Evolutionary conservation across 2,113 vertebrate species (phyloP).

Genomic region (Aythya baeri): DNA sequence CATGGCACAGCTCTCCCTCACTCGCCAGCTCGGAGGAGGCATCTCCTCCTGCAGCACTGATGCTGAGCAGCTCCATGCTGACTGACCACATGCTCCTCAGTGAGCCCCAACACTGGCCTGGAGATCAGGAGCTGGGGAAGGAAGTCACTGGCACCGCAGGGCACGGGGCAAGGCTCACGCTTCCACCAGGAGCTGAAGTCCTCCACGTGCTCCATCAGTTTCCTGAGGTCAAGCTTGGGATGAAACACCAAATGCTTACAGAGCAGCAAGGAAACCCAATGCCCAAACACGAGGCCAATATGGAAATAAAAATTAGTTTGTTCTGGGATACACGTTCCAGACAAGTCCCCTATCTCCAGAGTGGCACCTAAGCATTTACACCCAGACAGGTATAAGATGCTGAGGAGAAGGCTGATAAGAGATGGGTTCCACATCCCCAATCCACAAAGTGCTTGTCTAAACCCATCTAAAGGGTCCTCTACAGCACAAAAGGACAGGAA

Average conservation of each 20-base stretch:
- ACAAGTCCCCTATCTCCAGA: not conserved
- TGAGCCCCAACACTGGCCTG: accelerated
- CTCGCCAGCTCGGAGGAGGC: accelerated
- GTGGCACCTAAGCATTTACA: not conserved
- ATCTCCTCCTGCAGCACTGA: not conserved
- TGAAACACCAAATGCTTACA: not conserved
- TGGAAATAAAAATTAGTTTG: not conserved
- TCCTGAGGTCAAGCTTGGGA: not conserved
- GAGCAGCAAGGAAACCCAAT: not conserved
- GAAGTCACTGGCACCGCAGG: not conserved
- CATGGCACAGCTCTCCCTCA: not conserved
- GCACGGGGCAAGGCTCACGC: not conserved
- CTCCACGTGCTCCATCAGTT: not conserved
- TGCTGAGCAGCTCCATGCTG: accelerated
- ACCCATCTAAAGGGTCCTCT: not conserved
- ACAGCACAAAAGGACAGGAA: not conserved
- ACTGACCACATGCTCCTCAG: not conserved
- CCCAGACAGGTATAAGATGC: not conserved
- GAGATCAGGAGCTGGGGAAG: not conserved
- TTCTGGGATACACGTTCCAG: not conserved
- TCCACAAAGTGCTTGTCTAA: not conserved
- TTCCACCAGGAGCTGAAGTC: not conserved
- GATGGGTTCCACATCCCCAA: accelerated
- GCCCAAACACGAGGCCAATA: not conserved
- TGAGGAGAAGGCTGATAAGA: not conserved